These are phyloP conservation scores for Petrocephalus zakoni DNA, from an alignment of 2,113 vertebrate genomes.

Conservation along the genomic window DNA sequence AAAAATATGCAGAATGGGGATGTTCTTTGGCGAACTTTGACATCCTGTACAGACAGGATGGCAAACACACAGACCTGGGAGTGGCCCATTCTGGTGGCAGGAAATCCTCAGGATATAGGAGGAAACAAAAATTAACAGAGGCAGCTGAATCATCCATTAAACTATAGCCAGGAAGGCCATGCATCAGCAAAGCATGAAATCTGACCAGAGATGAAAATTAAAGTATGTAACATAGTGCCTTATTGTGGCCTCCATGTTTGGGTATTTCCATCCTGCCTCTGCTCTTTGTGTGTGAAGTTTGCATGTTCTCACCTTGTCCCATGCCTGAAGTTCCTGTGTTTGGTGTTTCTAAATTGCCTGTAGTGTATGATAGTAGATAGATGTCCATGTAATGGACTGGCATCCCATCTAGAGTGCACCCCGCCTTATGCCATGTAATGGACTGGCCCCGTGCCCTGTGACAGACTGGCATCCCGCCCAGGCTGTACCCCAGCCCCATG, in stretches of 20 bases:
- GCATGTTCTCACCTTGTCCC: neutral
- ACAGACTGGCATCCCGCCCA: too few relatives aligned
- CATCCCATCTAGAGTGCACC: too few relatives aligned
- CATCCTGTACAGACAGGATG: neutral
- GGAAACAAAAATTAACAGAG: neutral
- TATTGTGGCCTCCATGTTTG: neutral
- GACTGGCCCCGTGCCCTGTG: too few relatives aligned
- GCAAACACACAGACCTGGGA: neutral
- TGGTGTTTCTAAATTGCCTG: neutral
- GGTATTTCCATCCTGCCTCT: neutral
- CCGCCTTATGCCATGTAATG: too few relatives aligned
- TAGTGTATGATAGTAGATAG: neutral
- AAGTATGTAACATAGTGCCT: neutral
- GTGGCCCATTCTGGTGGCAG: neutral
- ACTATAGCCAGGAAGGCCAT: neutral
- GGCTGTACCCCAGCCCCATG: too few relatives aligned
- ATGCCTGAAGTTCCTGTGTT: neutral
- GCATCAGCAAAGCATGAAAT: neutral
- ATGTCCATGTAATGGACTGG: neutral
- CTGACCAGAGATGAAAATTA: neutral
- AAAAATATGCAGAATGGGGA: neutral
- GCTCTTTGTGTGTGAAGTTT: neutral
- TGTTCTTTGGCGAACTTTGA: neutral
- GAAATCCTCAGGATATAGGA: neutral
- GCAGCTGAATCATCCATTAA: neutral